Base-by-base conservation (phyloP, 2,888 invertebrate genomes). In the Stegana nigrithorax region DNA sequence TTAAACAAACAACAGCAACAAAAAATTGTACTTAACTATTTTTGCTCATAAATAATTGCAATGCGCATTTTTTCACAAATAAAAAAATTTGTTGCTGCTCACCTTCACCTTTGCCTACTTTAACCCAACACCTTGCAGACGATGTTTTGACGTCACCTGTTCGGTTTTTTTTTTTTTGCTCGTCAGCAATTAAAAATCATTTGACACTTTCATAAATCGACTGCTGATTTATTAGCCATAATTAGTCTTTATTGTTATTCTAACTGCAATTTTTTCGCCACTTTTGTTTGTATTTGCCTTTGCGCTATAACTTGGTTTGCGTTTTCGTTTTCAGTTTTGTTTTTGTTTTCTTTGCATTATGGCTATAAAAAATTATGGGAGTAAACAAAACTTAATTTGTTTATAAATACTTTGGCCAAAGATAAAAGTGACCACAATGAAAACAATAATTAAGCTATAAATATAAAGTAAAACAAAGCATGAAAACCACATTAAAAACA, bases 161-260 rank as follows among this genome's bases (percentile, higher is more conserved):
- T 36, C 12, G 2, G 2, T 7, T 36, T n/a, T 44, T 12, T 44
- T 42, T 42, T 12, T 17, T 44, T 44, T 44, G n/a, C 44, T 14
- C 2, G 14, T 12, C 17, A 17, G 44, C 44, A 68, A 68, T 72
- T 68, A 66, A 67, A 63, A 71, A 75, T 75, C 77, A 66, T 75
- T 75, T 75, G 79, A 75, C 75, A 75, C 79, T 68, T 75, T 79
- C 75, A 79, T 75, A 75, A 75, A 79, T 79, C 67, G 75, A 66
- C 65, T 53, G 66, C 68, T 78, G 75, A 75, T 75, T 77, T 75
- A 75, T 77, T 74, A 75, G 58, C 67, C 64, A 79, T 77, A 75
- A 75, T 73, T 79, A 75, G 59, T 68, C 68, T 71, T 68, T 62
- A 77, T 75, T 74, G 71, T 71, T 69, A 71, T 77, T 25, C n/a